phyloP scores from a whole-genome alignment of 1,140 invertebrate species.

The Drosophila saltans region DNA sequence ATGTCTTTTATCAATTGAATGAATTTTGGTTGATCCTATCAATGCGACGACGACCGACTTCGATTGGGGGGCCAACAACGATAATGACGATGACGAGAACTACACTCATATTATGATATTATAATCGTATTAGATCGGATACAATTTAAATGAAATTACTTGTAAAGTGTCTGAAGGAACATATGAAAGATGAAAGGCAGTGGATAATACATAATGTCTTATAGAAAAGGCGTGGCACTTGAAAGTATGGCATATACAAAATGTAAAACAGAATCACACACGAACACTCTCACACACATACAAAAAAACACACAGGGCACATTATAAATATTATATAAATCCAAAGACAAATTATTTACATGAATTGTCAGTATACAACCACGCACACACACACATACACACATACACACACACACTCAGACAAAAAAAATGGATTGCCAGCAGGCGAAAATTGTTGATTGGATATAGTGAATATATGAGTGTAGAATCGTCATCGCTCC shows the following conservation, averaged over 20 bases:
- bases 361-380: conserved; percentile 11
- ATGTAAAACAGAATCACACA: conserved; percentile 10
- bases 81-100: conserved; percentile 15
- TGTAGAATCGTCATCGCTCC: not conserved
- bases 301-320: not conserved
- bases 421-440: conserved; percentile 10
- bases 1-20: conserved; percentile 73
- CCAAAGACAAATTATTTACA: conserved; percentile 29
- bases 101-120: not conserved
- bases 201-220: conserved; percentile 5
- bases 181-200: not conserved
- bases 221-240: not conserved
- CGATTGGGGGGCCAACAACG: conserved; percentile 15
- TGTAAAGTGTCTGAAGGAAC: not conserved
- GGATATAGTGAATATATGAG: not conserved
- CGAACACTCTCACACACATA: conserved; percentile 7
- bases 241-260: conserved; percentile 36
- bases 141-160: not conserved
- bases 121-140: no score
- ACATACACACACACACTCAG: not conserved
- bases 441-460: not conserved
- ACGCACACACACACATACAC: not conserved
- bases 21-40: conserved; percentile 40
- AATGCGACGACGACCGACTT: conserved; percentile 25
- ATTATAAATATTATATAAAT: conserved; percentile 14